Evolutionary conservation across 2,797 vertebrate genomes (phyloP).

Genomic region (Coilia nasus): DNA sequence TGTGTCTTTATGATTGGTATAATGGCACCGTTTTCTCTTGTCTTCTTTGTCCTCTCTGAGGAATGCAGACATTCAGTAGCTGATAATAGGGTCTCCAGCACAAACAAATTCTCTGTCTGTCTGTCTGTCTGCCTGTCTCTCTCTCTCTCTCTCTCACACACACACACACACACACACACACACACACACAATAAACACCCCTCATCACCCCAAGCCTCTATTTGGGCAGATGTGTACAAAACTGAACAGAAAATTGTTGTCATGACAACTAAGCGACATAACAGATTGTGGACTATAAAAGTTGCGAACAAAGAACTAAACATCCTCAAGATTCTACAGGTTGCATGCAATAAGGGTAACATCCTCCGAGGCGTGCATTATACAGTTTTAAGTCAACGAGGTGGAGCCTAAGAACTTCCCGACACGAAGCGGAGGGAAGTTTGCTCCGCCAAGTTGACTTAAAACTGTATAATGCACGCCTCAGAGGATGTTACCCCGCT

Average conservation of each 20-base stretch:
- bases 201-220: slow-evolving; percentile 12
- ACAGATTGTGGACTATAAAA: background rate
- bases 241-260: slow-evolving; percentile 45
- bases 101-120: background rate
- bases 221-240: background rate
- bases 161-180: no score
- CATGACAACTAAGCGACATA: slow-evolving; percentile 61
- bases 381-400: no score
- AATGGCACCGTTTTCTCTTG: slow-evolving; percentile 13
- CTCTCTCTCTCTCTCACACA: no score
- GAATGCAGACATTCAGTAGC: background rate
- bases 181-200: slow-evolving; percentile 21
- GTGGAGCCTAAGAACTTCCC: no score
- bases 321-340: no score
- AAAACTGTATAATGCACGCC: no score
- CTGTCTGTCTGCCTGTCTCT: no score
- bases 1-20: slow-evolving; percentile 47
- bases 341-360: no score
- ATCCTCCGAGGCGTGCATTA: no score
- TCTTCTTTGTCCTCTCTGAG: background rate
- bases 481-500: no score
- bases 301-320: background rate
- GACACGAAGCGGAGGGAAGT: no score
- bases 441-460: no score
- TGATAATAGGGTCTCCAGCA: background rate